Conservation (phyloP, 2,888 invertebrate genomes). For the Stenchaetothrips biformis region DNA sequence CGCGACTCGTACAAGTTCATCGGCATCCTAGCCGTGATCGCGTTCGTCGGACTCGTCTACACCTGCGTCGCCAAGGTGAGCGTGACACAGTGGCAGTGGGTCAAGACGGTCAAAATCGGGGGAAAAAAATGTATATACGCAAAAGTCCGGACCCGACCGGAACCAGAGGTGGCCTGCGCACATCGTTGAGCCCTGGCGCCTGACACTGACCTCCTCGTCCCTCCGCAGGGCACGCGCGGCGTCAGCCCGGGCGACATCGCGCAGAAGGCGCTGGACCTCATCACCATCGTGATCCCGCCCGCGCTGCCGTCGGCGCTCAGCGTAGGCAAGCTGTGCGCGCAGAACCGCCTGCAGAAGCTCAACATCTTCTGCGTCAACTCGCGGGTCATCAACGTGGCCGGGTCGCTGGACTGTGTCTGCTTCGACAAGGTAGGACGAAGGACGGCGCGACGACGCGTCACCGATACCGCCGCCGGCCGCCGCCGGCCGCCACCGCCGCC, state of each 20-base stretch:
- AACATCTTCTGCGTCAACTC: conserved; percentile 77
- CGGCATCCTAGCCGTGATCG: conserved; percentile 49
- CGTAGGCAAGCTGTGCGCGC: conserved; percentile 75
- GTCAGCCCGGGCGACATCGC: conserved; percentile 49
- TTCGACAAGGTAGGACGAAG: conserved; percentile 71
- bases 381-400: conserved; percentile 71
- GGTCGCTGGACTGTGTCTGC: conserved; percentile 75
- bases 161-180: too few relatives aligned
- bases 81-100: too few relatives aligned
- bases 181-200: too few relatives aligned
- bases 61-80: conserved; percentile 53
- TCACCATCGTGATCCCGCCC: conserved; percentile 91
- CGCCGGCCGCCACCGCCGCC: too few relatives aligned
- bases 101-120: too few relatives aligned
- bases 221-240: conserved; percentile 37
- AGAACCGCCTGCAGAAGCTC: conserved; percentile 61
- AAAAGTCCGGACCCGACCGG: too few relatives aligned
- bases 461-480: too few relatives aligned
- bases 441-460: too few relatives aligned
- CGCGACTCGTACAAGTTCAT: conserved; percentile 61
- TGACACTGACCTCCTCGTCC: conserved; percentile 21
- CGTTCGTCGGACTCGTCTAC: conserved; percentile 52
- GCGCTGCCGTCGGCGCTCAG: conserved; percentile 88
- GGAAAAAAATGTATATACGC: too few relatives aligned
- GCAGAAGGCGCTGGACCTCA: conserved; percentile 77